Evolutionary conservation across 2,797 vertebrate genomes (phyloP).

Genomic region (Leptatherina wallacei): DNA sequence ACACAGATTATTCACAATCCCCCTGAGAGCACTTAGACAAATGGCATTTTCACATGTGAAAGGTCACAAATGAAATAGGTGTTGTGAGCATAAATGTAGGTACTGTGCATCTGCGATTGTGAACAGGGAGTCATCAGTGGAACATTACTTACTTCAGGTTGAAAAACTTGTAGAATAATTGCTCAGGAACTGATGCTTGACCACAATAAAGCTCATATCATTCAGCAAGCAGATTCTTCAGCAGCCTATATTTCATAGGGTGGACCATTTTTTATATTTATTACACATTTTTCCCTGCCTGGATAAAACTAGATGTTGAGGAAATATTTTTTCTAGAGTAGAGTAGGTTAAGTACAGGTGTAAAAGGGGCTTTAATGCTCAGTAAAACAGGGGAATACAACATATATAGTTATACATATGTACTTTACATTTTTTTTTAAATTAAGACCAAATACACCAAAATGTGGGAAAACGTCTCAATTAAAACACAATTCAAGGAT

Average conservation of each 20-base stretch:
- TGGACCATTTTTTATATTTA: conserved; percentile 11
- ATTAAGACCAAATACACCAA: no score
- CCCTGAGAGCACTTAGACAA: conserved; percentile 55
- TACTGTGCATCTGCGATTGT: conserved; percentile 9
- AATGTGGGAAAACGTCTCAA: no score
- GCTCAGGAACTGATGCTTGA: conserved; percentile 26
- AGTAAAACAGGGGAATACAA: neutral
- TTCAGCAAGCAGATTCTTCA: conserved; percentile 30
- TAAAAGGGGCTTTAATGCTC: neutral
- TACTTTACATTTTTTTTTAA: no score
- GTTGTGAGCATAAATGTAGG: conserved; percentile 41
- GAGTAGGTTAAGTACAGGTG: no score
- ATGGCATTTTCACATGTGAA: conserved; percentile 72
- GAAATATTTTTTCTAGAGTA: neutral
- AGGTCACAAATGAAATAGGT: conserved; percentile 65
- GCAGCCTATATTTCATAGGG: conserved; percentile 11
- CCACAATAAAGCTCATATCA: conserved; percentile 28
- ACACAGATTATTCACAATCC: conserved; percentile 64
- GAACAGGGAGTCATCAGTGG: conserved; percentile 37
- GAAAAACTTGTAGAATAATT: conserved; percentile 37
- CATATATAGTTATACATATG: no score
- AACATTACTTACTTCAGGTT: conserved; percentile 47
- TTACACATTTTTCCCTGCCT: conserved; percentile 1
- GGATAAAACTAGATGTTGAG: conserved; percentile 1
- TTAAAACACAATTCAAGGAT: neutral